Evolutionary conservation across 1,140 invertebrate genomes (phyloP), one percentile per base, ranked within the genome.

Genomic region (Rhyacophila brunnea): DNA sequence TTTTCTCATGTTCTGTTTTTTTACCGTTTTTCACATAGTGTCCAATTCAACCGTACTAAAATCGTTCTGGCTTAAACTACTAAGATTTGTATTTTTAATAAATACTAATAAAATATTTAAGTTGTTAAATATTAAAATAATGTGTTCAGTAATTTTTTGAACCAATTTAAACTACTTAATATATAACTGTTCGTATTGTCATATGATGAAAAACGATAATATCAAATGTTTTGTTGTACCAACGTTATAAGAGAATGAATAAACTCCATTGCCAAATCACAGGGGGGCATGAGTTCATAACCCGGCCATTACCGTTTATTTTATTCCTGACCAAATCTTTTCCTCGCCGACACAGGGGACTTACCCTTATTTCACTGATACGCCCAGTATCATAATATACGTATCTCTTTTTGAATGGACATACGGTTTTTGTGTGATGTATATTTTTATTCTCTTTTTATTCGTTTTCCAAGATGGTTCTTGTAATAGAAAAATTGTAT

Each of bases 301-400:
- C 46, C 47, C 32, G 42, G 45, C 54, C 58, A 38, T 60, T 44
- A 55, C 52, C 58, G 38, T 60, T 60, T 60, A 60, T 60, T 60
- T 60, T 60, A 60, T 60, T 49, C 45, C 34, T 23, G 57, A 15
- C 49, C 49, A 45, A 19, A 52, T 17, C 57, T 17, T 46, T 40
- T 11, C 43, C 32, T 43, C 23, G 43, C 14, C 14, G 11, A 9
- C 13, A 34, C 19, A 28, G 38, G 20, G 28, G 34, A 28, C 50
- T 36, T 46, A 32, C 23, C 55, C 46, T 43, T 50, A 40, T 47
- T 40, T 47, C 23, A 45, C 46, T 43, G 38, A 40, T 47, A 32
- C 47, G 14, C 19, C 36, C 47, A 23, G 32, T 14, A 28, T 40
- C 18, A 42, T 17, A n/a, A 43, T 19, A 17, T 17, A 35, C 20